A percentile compares a stretch with the other conserved stretches of the same genome.
phyloP scores from a whole-genome alignment of 2,888 invertebrate genomes.

The Dryomyza anilis region DNA sequence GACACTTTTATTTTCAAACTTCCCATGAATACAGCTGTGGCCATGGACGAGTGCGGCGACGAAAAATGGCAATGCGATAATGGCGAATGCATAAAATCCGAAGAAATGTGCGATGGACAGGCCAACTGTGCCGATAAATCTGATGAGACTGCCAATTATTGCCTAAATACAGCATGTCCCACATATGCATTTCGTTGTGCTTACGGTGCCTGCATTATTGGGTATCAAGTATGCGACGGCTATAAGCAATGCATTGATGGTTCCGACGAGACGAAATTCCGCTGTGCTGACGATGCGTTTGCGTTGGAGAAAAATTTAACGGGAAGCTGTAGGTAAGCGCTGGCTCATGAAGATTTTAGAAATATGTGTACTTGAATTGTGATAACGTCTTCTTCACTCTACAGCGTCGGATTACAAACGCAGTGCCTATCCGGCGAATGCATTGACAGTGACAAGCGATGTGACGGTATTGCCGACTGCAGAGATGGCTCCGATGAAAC shows the following conservation, averaged over 20 bases:
- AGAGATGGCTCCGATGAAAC: conserved; percentile 46
- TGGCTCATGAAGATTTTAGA: neutral
- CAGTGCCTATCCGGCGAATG: conserved; percentile 40
- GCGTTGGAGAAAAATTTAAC: no score
- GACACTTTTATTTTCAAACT: no score
- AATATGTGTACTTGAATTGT: neutral
- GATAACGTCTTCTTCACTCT: neutral
- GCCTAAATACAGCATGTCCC: conserved; percentile 36
- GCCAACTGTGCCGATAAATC: conserved; percentile 38
- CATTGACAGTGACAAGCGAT: conserved; percentile 33
- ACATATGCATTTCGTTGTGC: conserved; percentile 46
- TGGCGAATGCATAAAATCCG: conserved; percentile 48
- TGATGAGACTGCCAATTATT: conserved; percentile 36
- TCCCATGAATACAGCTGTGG: no score
- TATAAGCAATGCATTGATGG: conserved; percentile 43
- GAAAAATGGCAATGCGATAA: conserved; percentile 43
- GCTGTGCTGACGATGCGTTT: conserved; percentile 39
- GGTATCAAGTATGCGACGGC: conserved; percentile 39
- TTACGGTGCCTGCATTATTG: conserved; percentile 46
- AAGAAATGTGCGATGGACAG: conserved; percentile 39
- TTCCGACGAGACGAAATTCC: conserved; percentile 42
- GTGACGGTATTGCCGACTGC: conserved; percentile 59
- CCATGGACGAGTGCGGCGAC: conserved; percentile 21
- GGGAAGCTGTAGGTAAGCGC: conserved; percentile 11
- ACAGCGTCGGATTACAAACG: neutral